Conservation (phyloP, 1,140 invertebrate genomes). For the Eupristina koningsbergeri region DNA sequence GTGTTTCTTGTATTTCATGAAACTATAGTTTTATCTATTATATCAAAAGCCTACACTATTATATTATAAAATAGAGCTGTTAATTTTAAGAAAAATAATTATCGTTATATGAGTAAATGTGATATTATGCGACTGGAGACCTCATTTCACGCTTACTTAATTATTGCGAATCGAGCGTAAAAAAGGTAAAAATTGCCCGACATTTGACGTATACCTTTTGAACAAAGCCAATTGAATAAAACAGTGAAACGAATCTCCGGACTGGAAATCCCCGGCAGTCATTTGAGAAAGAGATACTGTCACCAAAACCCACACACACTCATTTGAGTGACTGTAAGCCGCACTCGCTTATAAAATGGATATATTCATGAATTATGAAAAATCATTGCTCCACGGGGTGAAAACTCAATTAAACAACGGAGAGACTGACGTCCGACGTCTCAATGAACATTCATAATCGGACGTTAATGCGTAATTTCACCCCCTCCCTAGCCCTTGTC, state of each 20-base stretch:
- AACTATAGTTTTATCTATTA: no score
- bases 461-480: slow-evolving; percentile 32
- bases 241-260: slow-evolving; percentile 15
- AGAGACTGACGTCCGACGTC: slow-evolving; percentile 18
- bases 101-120: no score
- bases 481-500: not conserved
- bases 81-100: no score
- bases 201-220: slow-evolving; percentile 19
- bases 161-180: not conserved
- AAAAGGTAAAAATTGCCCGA: not conserved
- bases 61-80: no score
- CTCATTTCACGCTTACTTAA: not conserved
- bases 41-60: no score
- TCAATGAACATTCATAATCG: slow-evolving; percentile 48
- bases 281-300: slow-evolving; percentile 25
- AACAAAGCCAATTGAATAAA: slow-evolving; percentile 19
- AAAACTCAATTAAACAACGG: slow-evolving; percentile 42
- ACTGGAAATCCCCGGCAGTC: slow-evolving; percentile 1
- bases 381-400: slow-evolving; percentile 43
- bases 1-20: no score
- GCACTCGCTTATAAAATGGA: no score
- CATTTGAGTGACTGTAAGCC: slow-evolving; percentile 23
- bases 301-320: slow-evolving; percentile 17
- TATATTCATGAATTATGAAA: slow-evolving; percentile 46
- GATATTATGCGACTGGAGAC: not conserved